Conservation (phyloP, 2,888 invertebrate species). For the Gnatocerus cornutus region DNA sequence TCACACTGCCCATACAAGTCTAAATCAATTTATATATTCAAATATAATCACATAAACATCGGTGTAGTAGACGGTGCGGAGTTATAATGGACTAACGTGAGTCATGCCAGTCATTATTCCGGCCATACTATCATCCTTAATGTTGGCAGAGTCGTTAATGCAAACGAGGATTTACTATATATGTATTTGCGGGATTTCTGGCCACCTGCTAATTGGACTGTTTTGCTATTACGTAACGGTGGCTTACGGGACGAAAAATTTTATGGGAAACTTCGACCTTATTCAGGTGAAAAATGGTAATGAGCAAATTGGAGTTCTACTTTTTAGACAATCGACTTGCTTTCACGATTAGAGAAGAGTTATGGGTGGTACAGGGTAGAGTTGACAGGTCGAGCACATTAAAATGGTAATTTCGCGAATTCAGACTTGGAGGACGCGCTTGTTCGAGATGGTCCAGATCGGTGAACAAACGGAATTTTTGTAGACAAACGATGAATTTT, state of each 20-base stretch:
- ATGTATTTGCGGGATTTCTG: slow-evolving; percentile 20
- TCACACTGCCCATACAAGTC: slow-evolving; percentile 61
- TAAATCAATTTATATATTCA: slow-evolving; percentile 66
- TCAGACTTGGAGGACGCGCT: too few relatives aligned
- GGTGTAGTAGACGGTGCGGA: slow-evolving; percentile 48
- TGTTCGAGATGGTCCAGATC: too few relatives aligned
- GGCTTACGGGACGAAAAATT: slow-evolving; percentile 5
- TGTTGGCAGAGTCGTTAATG: slow-evolving; percentile 46
- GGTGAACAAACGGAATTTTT: too few relatives aligned
- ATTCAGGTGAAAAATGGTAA: background rate
- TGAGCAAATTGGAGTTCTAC: too few relatives aligned
- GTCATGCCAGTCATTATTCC: slow-evolving; percentile 50
- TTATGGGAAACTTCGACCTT: background rate
- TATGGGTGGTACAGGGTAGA: too few relatives aligned
- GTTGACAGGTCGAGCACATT: too few relatives aligned
- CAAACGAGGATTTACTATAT: slow-evolving; percentile 48
- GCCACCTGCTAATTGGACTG: slow-evolving; percentile 48
- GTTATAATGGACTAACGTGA: slow-evolving; percentile 50
- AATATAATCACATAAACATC: slow-evolving; percentile 64
- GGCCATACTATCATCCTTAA: slow-evolving; percentile 45
- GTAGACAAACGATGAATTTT: too few relatives aligned
- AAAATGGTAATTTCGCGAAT: too few relatives aligned
- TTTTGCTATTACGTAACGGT: slow-evolving; percentile 35
- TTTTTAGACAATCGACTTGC: background rate
- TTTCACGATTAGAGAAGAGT: background rate